A percentile compares a stretch with the other conserved stretches of the same genome.
Conservation (phyloP, 2,797 vertebrate genomes). For the Epinephelus coioides region DNA sequence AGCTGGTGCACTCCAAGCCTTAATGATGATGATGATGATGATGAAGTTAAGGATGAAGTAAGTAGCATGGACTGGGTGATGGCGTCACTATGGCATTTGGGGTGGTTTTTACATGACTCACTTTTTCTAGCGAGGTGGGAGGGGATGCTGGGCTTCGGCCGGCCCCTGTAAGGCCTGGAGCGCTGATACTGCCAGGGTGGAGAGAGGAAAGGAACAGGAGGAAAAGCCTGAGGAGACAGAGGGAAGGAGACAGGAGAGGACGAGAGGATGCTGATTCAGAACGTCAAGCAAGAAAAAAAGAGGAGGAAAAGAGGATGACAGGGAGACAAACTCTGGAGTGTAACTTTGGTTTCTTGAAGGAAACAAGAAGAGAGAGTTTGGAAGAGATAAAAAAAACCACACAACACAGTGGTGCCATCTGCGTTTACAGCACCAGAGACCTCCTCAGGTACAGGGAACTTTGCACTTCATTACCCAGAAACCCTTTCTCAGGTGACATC, state of each 20-base stretch:
- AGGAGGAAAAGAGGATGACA: neutral
- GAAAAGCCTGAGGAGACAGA: constrained; percentile 88
- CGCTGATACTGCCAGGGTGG: constrained; percentile 96
- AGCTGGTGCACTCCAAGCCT: too few species aligned
- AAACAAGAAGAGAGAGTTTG: neutral
- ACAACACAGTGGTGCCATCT: neutral
- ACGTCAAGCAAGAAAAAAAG: neutral
- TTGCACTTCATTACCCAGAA: constrained; percentile 13
- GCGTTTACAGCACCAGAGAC: neutral
- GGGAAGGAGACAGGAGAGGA: neutral
- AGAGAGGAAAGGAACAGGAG: constrained; percentile 93
- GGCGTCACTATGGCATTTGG: constrained; percentile 14
- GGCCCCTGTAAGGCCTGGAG: constrained; percentile 82
- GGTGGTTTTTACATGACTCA: constrained; percentile 84
- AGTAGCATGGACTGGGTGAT: neutral
- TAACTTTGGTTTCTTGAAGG: neutral
- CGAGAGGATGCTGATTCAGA: neutral
- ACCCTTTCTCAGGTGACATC: neutral
- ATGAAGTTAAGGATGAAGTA: too few species aligned
- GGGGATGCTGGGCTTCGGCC: constrained; percentile 77
- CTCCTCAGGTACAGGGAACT: neutral
- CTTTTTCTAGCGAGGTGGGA: constrained; percentile 91
- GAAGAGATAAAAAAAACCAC: neutral
- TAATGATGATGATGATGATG: too few species aligned
- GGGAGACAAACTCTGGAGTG: neutral